phyloP scores from a whole-genome alignment of 2,113 vertebrate species.

The Chroicocephalus ridibundus region DNA sequence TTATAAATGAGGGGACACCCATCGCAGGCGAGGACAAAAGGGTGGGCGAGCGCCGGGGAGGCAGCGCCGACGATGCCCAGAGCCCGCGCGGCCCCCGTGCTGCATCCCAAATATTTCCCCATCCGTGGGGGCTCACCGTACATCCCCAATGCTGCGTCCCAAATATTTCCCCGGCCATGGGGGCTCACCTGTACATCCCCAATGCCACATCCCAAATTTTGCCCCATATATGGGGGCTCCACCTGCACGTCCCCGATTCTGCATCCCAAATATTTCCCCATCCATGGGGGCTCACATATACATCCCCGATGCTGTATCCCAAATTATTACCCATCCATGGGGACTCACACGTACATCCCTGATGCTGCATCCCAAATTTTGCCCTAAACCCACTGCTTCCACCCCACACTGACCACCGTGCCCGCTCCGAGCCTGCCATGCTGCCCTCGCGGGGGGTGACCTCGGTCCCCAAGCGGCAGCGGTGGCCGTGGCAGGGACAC shows the following conservation, averaged over 20 bases:
- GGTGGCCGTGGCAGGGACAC: background rate
- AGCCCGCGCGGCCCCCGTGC: accelerated
- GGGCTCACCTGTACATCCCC: background rate
- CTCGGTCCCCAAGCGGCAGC: background rate
- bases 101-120: background rate
- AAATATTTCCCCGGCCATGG: accelerated
- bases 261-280: background rate
- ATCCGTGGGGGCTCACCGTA: accelerated
- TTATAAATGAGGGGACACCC: slow-evolving; percentile 91
- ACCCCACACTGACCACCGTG: accelerated
- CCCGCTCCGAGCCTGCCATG: background rate
- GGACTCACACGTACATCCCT: background rate
- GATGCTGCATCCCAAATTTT: background rate
- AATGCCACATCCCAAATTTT: background rate
- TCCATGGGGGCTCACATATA: background rate
- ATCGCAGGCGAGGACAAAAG: slow-evolving; percentile 72
- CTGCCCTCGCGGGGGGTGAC: accelerated
- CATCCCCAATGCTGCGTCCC: accelerated
- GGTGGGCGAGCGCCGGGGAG: background rate
- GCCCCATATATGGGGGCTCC: background rate
- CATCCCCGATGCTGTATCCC: background rate
- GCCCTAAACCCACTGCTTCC: background rate
- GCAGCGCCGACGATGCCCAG: background rate
- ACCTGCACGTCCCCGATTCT: background rate
- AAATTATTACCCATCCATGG: background rate